Conservation (phyloP, 2,888 invertebrate species). For the Nemotelus nigrinus region DNA sequence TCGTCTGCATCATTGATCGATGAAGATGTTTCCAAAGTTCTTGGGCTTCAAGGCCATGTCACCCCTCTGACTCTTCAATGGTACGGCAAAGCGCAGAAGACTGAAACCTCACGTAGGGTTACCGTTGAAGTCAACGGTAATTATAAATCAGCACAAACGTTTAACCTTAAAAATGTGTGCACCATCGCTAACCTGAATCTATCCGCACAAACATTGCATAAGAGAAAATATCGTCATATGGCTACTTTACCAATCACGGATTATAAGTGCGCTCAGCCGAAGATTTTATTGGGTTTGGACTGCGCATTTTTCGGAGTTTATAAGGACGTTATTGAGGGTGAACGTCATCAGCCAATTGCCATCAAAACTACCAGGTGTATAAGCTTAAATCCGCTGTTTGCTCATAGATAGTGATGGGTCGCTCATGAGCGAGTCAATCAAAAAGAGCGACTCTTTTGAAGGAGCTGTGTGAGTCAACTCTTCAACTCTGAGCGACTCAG, state of each 20-base stretch:
- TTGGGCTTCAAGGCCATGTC: background rate
- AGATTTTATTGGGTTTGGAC: slow-evolving; percentile 7
- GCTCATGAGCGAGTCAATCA: no score
- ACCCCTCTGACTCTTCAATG: slow-evolving; percentile 17
- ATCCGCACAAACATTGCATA: background rate
- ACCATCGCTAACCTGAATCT: background rate
- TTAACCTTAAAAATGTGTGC: background rate
- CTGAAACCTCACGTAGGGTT: slow-evolving; percentile 1
- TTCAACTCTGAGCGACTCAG: no score
- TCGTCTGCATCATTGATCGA: slow-evolving; percentile 9
- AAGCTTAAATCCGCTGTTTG: no score
- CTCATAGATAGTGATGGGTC: no score
- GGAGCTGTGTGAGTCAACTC: no score
- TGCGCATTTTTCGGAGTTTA: background rate
- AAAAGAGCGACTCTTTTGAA: no score
- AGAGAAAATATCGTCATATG: background rate
- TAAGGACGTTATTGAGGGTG: background rate
- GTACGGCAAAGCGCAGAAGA: slow-evolving; percentile 4
- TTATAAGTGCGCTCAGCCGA: background rate
- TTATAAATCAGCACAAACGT: background rate
- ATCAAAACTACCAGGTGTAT: no score
- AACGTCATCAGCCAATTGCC: background rate
- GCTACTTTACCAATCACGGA: background rate
- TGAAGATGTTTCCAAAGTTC: background rate
- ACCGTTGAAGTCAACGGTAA: slow-evolving; percentile 1